These are phyloP conservation scores for Ectropis grisescens DNA, from an alignment of 1,140 invertebrate species.

Conservation along the genomic window DNA sequence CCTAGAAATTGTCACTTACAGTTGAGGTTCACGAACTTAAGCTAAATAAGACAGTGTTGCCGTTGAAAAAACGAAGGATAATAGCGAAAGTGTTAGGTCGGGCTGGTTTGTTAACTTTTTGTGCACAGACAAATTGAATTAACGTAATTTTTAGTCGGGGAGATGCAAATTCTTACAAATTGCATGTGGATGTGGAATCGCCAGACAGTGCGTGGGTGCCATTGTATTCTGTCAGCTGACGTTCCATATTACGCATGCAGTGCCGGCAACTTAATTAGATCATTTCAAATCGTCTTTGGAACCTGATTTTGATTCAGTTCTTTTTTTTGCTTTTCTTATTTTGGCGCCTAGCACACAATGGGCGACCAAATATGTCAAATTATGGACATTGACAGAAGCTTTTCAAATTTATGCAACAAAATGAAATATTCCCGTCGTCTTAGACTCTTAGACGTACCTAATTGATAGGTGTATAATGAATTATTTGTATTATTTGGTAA, in stretches of 20 bases:
- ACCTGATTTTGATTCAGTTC: too few relatives aligned
- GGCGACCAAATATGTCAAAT: too few relatives aligned
- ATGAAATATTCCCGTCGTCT: too few relatives aligned
- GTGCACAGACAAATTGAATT: conserved; percentile 32
- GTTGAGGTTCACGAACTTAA: conserved; percentile 14
- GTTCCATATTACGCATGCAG: conserved; percentile 24
- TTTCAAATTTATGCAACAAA: too few relatives aligned
- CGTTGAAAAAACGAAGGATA: conserved; percentile 40
- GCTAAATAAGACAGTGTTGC: conserved; percentile 44
- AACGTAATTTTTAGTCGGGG: conserved; percentile 27
- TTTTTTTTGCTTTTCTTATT: too few relatives aligned
- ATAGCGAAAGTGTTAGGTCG: conserved; percentile 56
- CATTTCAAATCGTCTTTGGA: conserved; percentile 17
- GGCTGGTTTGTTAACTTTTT: conserved; percentile 35
- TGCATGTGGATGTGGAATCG: conserved; percentile 33
- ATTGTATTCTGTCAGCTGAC: conserved; percentile 40
- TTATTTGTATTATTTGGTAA: too few relatives aligned
- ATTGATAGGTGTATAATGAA: too few relatives aligned
- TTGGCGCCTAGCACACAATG: too few relatives aligned
- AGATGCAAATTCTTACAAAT: conserved; percentile 53
- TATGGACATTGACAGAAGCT: too few relatives aligned
- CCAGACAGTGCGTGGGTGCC: conserved; percentile 56
- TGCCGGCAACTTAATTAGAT: conserved; percentile 29
- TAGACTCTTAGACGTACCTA: too few relatives aligned
- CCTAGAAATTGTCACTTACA: conserved; percentile 2